phyloP scores from a whole-genome alignment of 2,113 vertebrate genomes.

The Haemorhous mexicanus region DNA sequence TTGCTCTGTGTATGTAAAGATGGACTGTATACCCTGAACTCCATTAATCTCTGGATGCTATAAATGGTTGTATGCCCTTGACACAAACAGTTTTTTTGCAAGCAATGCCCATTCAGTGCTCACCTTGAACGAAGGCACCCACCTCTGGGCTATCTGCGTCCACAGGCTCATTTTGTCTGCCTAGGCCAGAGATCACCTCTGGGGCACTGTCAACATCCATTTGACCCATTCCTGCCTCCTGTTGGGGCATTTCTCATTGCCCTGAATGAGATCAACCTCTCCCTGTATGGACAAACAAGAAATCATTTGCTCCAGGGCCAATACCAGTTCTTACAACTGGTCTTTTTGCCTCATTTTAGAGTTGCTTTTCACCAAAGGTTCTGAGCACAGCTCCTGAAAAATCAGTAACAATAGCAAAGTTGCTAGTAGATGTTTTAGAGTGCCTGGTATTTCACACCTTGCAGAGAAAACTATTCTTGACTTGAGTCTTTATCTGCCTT shows the following conservation, averaged over 20 bases:
- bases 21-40: neutral
- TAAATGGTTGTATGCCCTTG: neutral
- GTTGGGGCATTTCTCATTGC: neutral
- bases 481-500: neutral
- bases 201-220: neutral
- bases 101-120: neutral
- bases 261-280: neutral
- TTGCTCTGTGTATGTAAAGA: constrained; percentile 26
- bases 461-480: neutral
- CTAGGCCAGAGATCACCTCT: neutral
- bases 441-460: neutral
- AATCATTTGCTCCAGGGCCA: neutral
- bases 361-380: neutral
- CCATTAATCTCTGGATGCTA: neutral
- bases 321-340: neutral
- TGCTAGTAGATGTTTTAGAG: neutral
- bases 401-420: neutral
- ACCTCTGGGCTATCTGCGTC: neutral
- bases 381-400: neutral
- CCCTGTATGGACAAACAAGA: neutral
- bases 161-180: neutral
- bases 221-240: neutral
- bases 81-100: neutral
- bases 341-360: neutral
- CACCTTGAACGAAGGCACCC: neutral